Evolutionary conservation across 2,888 invertebrate species (phyloP).

Genomic region (Odontomyia ornata): DNA sequence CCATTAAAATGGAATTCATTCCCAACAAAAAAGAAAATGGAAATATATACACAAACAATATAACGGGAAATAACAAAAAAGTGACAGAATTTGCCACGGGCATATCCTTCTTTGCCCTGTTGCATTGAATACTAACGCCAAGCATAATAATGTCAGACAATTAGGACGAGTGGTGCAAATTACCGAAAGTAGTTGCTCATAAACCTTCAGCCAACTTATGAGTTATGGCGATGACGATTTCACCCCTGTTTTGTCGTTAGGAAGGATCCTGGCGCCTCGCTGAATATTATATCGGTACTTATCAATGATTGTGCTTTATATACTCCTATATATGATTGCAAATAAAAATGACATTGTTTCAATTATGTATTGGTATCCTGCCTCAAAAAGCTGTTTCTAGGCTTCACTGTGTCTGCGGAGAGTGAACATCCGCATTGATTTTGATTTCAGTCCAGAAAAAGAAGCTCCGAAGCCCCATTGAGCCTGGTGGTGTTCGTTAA

Average conservation of each 20-base stretch:
- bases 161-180: constrained; percentile 35
- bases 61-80: neutral
- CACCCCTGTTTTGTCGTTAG: neutral
- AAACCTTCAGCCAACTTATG: neutral
- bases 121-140: neutral
- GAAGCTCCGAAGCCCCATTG: constrained; percentile 19
- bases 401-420: constrained; percentile 17
- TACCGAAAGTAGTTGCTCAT: constrained; percentile 25
- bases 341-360: constrained; percentile 7
- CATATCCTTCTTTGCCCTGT: neutral
- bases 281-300: too few relatives aligned
- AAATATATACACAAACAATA: neutral
- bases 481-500: neutral
- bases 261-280: too few relatives aligned
- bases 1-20: constrained; percentile 7
- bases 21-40: neutral
- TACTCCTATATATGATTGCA: neutral
- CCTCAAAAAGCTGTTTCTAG: neutral
- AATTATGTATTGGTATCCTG: neutral
- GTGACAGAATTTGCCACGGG: neutral
- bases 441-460: neutral
- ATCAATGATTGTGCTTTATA: neutral
- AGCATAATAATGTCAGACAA: constrained; percentile 17
- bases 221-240: neutral
- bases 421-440: neutral